Evolutionary conservation across 37 sponge, comb jelly and placozoan species (phyloP).

Genomic region (Mnemiopsis leidyi): DNA sequence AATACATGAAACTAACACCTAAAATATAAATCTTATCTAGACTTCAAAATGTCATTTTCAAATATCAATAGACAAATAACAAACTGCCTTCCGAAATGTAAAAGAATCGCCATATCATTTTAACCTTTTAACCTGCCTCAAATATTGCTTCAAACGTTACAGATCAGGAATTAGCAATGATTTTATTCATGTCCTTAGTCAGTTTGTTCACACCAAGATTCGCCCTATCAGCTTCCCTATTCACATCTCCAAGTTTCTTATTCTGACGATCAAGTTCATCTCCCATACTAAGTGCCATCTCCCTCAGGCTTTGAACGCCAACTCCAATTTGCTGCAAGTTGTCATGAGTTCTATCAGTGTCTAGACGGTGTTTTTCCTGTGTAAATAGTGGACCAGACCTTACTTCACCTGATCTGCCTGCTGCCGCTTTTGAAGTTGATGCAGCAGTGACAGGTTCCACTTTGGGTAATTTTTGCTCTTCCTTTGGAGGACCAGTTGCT

Average conservation of each 20-base stretch:
- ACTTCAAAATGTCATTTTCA: too few relatives aligned
- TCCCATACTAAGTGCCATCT: slow-evolving; percentile 44
- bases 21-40: too few relatives aligned
- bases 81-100: too few relatives aligned
- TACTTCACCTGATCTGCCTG: not conserved
- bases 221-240: slow-evolving; percentile 38
- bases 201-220: slow-evolving; percentile 28
- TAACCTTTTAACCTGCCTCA: too few relatives aligned
- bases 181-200: slow-evolving; percentile 59
- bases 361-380: slow-evolving; percentile 9
- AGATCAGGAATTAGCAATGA: slow-evolving; percentile 11
- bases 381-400: not conserved
- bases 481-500: slow-evolving; percentile 38
- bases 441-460: not conserved
- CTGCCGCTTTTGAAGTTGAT: not conserved
- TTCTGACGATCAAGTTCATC: slow-evolving; percentile 29
- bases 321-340: slow-evolving; percentile 40
- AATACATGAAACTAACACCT: too few relatives aligned
- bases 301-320: slow-evolving; percentile 31
- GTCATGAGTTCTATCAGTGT: slow-evolving; percentile 54
- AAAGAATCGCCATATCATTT: too few relatives aligned
- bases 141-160: too few relatives aligned
- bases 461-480: not conserved
- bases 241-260: slow-evolving; percentile 14
- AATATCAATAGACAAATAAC: too few relatives aligned